Evolutionary conservation across 2,113 vertebrate genomes (phyloP).

Genomic region (Cyanoderma ruficeps): DNA sequence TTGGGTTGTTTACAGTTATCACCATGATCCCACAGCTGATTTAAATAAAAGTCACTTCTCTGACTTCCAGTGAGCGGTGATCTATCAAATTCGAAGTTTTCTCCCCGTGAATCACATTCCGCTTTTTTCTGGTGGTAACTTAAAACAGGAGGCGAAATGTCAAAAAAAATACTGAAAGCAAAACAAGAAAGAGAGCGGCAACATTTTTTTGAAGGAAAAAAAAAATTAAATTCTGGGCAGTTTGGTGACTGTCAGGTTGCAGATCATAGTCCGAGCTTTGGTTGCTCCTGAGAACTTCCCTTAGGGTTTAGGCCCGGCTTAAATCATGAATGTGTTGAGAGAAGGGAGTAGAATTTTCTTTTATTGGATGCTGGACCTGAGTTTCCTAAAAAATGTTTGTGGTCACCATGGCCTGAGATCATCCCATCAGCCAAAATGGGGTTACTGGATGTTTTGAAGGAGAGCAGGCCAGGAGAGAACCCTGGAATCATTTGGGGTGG

Average conservation of each 20-base stretch:
- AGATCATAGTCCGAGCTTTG: background rate
- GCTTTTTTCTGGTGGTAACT: background rate
- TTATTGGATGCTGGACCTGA: background rate
- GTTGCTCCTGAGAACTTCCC: background rate
- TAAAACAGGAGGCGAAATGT: background rate
- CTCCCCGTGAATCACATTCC: background rate
- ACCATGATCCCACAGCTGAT: background rate
- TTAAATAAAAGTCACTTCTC: background rate
- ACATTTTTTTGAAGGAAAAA: rapidly evolving
- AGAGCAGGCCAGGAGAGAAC: too few species aligned
- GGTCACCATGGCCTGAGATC: too few species aligned
- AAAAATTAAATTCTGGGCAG: background rate
- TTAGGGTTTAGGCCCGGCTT: background rate
- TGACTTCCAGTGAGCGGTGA: background rate
- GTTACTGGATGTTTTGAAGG: too few species aligned
- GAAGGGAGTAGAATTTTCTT: background rate
- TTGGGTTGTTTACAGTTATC: background rate
- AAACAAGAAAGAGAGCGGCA: background rate
- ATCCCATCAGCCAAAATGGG: too few species aligned
- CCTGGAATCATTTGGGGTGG: too few species aligned
- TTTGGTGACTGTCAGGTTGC: background rate
- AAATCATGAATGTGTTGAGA: background rate
- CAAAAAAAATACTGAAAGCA: background rate
- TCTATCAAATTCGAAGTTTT: background rate
- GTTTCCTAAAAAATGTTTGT: too few species aligned